These are phyloP conservation scores for Coregonus sp. DNA, from an alignment of 2,797 vertebrate species.

Conservation along the genomic window DNA sequence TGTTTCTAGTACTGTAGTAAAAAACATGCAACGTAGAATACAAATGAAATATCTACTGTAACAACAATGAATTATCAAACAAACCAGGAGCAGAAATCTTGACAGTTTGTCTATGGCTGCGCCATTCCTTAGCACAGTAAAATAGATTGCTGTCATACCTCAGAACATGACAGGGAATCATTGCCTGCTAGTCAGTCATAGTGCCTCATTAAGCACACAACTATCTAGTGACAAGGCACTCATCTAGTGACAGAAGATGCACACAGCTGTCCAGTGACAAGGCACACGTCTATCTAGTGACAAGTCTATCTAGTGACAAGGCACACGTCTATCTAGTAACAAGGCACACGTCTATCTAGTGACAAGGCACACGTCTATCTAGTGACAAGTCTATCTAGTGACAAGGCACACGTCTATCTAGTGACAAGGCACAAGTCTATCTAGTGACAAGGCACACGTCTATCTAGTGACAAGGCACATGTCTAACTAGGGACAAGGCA, in stretches of 20 bases:
- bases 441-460: too few species aligned
- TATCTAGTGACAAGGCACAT: too few species aligned
- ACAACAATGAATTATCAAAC: neutral
- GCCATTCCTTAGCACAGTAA: slow-evolving; percentile 28
- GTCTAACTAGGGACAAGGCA: too few species aligned
- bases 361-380: too few species aligned
- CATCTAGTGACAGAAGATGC: too few species aligned
- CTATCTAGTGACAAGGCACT: too few species aligned
- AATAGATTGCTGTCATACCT: slow-evolving; percentile 40
- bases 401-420: too few species aligned
- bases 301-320: too few species aligned
- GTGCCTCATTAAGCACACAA: neutral
- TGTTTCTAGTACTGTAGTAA: neutral
- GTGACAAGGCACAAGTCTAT: too few species aligned
- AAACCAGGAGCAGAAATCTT: slow-evolving; percentile 16
- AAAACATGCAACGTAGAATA: slow-evolving; percentile 13
- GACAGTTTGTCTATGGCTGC: slow-evolving; percentile 33
- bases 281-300: slow-evolving; percentile 34
- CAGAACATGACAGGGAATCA: slow-evolving; percentile 49
- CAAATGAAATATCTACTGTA: slow-evolving; percentile 33
- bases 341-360: slow-evolving; percentile 37
- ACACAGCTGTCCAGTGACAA: neutral
- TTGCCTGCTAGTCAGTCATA: slow-evolving; percentile 51
- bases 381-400: too few species aligned
- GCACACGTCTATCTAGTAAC: too few species aligned